phyloP scores from a whole-genome alignment of 2,113 vertebrate genomes.

The Rhizomys pruinosus region DNA sequence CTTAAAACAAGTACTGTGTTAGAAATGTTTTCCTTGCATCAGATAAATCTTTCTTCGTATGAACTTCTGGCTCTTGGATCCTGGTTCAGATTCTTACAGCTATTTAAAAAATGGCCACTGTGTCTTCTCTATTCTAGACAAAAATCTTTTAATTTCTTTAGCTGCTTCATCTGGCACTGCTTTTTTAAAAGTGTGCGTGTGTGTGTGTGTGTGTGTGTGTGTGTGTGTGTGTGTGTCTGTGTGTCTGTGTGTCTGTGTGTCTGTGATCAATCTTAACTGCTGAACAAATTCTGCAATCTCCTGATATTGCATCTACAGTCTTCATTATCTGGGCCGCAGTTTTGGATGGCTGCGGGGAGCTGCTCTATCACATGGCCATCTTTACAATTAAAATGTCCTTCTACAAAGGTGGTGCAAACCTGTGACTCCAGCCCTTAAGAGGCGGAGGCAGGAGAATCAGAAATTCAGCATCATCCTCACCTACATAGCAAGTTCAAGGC shows the following conservation, averaged over 20 bases:
- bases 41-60: neutral
- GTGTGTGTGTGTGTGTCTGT: no score
- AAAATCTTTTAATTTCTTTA: conserved; percentile 41
- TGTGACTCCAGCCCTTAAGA: neutral
- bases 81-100: neutral
- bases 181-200: no score
- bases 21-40: neutral
- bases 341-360: no score
- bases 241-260: no score
- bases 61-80: conserved; percentile 1
- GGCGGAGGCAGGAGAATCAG: neutral
- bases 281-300: no score
- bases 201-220: no score
- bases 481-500: neutral
- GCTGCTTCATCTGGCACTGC: neutral
- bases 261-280: no score
- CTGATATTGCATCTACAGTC: neutral
- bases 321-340: neutral
- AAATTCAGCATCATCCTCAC: neutral
- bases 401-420: neutral
- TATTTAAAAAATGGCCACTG: neutral
- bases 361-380: no score
- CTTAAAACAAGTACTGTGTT: neutral
- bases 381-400: neutral
- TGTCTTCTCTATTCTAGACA: neutral